A percentile compares a stretch with the other conserved stretches of the same genome.
phyloP scores from a whole-genome alignment of 35 echinoderm and acorn worm species.

The Ptychodera flava region DNA sequence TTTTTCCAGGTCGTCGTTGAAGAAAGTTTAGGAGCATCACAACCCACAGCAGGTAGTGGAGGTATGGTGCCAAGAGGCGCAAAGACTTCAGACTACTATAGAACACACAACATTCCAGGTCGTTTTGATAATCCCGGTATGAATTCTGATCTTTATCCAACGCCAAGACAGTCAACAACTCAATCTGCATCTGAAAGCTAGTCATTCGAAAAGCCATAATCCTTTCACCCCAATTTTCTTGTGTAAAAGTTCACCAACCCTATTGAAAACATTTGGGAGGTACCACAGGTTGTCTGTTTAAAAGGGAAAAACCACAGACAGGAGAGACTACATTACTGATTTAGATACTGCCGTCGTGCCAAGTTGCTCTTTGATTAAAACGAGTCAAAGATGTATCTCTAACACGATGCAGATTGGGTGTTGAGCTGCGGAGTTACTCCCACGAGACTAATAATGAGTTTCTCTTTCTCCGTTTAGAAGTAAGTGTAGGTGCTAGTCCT shows the following conservation, averaged over 20 bases:
- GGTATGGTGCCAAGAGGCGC: constrained; percentile 7
- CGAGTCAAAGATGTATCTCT: too few relatives aligned
- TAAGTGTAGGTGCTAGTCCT: not conserved
- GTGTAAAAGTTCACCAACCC: too few relatives aligned
- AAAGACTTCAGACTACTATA: constrained; percentile 80
- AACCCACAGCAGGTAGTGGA: not conserved
- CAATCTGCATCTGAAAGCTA: not conserved
- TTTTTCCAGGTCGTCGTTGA: not conserved
- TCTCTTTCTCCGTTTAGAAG: not conserved
- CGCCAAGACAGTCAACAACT: not conserved
- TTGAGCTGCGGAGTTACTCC: too few relatives aligned
- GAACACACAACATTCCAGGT: constrained; percentile 74
- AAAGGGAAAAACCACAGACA: too few relatives aligned
- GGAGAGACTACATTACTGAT: too few relatives aligned
- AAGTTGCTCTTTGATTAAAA: too few relatives aligned
- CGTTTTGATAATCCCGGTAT: constrained; percentile 98
- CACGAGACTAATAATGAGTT: not conserved
- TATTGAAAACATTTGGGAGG: too few relatives aligned
- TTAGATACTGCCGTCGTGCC: too few relatives aligned
- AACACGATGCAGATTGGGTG: too few relatives aligned
- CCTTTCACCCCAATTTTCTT: too few relatives aligned
- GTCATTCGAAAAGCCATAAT: too few relatives aligned
- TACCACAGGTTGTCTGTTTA: too few relatives aligned
- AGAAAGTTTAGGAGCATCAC: not conserved
- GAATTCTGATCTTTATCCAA: not conserved